phyloP scores from a whole-genome alignment of 1,140 invertebrate genomes.

The Ceratina japonica region DNA sequence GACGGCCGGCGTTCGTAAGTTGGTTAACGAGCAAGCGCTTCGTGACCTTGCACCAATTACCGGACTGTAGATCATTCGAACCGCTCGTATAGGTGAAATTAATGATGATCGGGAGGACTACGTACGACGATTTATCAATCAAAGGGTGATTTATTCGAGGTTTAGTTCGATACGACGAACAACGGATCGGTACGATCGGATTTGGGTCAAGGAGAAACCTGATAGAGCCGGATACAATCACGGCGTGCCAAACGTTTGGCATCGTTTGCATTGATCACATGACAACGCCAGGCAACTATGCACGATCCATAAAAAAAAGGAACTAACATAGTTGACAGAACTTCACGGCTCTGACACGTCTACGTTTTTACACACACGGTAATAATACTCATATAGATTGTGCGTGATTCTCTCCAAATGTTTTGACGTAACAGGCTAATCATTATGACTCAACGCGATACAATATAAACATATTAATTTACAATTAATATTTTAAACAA shows the following conservation, averaged over 20 bases:
- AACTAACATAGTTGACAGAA: constrained; percentile 6
- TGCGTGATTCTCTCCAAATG: no score
- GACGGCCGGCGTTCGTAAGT: background rate
- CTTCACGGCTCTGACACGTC: no score
- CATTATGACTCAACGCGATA: no score
- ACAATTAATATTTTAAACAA: no score
- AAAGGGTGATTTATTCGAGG: constrained; percentile 43
- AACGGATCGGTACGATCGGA: constrained; percentile 55
- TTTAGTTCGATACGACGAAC: constrained; percentile 48
- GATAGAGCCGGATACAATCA: constrained; percentile 52
- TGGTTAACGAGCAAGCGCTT: background rate
- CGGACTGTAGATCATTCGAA: background rate
- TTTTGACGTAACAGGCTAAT: no score
- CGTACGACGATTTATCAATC: constrained; percentile 46
- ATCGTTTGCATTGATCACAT: constrained; percentile 61
- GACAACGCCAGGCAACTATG: constrained; percentile 48
- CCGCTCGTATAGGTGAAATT: background rate
- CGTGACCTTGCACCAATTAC: background rate
- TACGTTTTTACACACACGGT: no score
- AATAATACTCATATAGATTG: no score
- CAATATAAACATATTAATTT: no score
- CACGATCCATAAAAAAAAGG: constrained; percentile 51
- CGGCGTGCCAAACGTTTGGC: constrained; percentile 60
- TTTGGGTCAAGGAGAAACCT: constrained; percentile 66
- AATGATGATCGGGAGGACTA: constrained; percentile 28